Evolutionary conservation across 2,797 vertebrate genomes (phyloP).

Genomic region (Astyanax mexicanus): DNA sequence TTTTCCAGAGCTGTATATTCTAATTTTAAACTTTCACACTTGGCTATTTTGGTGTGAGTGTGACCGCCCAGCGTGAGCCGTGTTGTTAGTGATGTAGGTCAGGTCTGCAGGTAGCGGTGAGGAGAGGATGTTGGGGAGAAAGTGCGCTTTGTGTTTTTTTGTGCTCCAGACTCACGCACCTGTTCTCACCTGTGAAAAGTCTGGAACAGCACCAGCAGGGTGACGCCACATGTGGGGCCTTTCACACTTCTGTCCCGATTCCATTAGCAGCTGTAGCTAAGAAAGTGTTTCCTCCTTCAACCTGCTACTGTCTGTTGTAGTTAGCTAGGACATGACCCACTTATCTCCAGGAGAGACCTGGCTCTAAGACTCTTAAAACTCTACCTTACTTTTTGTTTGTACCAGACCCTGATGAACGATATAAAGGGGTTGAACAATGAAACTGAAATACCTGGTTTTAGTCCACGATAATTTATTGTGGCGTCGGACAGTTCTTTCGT

Average conservation of each 20-base stretch:
- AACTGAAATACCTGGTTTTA: too few species aligned
- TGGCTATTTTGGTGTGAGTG: neutral
- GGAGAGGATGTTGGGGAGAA: conserved; percentile 1
- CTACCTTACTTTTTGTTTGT: too few species aligned
- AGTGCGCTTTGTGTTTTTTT: neutral
- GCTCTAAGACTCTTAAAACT: too few species aligned
- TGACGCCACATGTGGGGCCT: neutral
- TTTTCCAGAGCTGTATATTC: too few species aligned
- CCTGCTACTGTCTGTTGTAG: too few species aligned
- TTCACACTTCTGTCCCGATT: neutral
- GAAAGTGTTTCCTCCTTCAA: too few species aligned
- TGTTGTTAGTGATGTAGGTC: conserved; percentile 15
- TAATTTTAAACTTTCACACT: neutral
- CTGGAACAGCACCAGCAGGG: neutral
- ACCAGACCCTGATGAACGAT: too few species aligned
- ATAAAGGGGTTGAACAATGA: too few species aligned
- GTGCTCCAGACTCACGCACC: neutral
- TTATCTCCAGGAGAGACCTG: too few species aligned
- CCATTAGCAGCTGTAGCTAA: neutral
- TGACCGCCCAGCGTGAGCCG: neutral
- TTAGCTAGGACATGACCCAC: too few species aligned
- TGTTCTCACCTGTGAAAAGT: neutral
- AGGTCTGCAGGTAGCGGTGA: neutral
- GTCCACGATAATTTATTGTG: too few species aligned
- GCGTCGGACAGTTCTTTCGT: too few species aligned